A percentile compares a stretch with the other conserved stretches of the same genome.
These are phyloP conservation scores for Sisyra nigra DNA, from an alignment of 2,888 invertebrate species.

Conservation along the genomic window DNA sequence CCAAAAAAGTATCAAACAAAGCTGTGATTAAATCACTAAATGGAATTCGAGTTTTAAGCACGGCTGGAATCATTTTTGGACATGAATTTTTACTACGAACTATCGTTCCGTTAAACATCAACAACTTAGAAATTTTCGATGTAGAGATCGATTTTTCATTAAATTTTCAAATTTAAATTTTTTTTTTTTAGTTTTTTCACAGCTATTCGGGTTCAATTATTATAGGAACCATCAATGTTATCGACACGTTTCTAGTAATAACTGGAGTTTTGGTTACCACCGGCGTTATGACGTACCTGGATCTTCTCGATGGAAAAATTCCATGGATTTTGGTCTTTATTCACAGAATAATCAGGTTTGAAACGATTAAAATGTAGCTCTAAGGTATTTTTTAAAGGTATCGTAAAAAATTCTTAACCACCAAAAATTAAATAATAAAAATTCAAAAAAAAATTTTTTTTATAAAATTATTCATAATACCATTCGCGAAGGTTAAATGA, in stretches of 20 bases:
- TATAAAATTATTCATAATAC: no score
- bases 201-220: constrained; percentile 1
- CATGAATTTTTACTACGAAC: constrained; percentile 18
- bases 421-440: no score
- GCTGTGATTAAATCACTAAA: constrained; percentile 8
- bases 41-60: constrained; percentile 11
- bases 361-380: constrained; percentile 1
- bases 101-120: constrained; percentile 15
- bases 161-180: not conserved
- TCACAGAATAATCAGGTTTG: constrained; percentile 24
- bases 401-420: not conserved
- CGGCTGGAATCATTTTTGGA: constrained; percentile 17
- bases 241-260: constrained; percentile 18
- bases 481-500: no score
- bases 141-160: not conserved
- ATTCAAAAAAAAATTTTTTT: no score
- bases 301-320: constrained; percentile 16
- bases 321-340: constrained; percentile 21
- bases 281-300: constrained; percentile 11
- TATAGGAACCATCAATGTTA: constrained; percentile 12
- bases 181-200: constrained; percentile 16
- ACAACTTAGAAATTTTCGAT: constrained; percentile 15
- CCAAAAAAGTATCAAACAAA: not conserved
- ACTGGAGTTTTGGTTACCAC: no score
- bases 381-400: not conserved